Evolutionary conservation across 2,797 vertebrate genomes (phyloP), one percentile per base, ranked within the genome.

Genomic region (Pseudochirops cupreus): DNA sequence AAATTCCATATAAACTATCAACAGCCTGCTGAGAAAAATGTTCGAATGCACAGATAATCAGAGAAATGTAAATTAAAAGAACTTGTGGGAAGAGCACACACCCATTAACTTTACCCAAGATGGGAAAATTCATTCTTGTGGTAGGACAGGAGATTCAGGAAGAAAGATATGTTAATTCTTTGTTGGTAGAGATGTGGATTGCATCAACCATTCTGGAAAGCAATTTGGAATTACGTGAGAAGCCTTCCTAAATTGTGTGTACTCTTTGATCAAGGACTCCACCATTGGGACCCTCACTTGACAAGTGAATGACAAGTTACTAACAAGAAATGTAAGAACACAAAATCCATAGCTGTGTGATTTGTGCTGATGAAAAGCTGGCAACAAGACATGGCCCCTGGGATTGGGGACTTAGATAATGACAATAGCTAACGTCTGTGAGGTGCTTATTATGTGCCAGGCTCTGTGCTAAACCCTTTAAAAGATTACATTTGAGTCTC

Each of bases 81-180:
- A 87, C 21, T 46, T 87, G 74, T 46, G 74, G 74, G 74, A 87
- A 87, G 21, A 87, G 74, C 39, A 46, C 39, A 87, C 39, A 46
- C 74, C 74, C 74, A 87, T 46, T 82, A 46, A 24, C 39, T 87
- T 87, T 26, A 87, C 9, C 39, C 46, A 87, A 18, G 74, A 87
- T 87, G 74, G 74, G 74, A 87, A 87, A 87, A 87, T 9, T 87
- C 74, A 21, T 82, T 24, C 39, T 87, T 87, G 74, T 26, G 74
- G 74, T 46, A 46, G 74, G 39, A 87, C 21, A 5, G 39, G 39
- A 46, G 39, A 21, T 87, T 87, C 74, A 46, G 74, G 74, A 87
- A 87, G 74, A 87, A 87, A 87, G 74, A 87, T 26, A 50, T 87
- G 74, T 87, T 87, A 87, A 87, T 87, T 87, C 74, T 87, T 87